Percentiles rank a stretch among this genome's conserved stretches.
Evolutionary conservation across 2,888 invertebrate genomes (phyloP).

Genomic region (Uropetala carovei): DNA sequence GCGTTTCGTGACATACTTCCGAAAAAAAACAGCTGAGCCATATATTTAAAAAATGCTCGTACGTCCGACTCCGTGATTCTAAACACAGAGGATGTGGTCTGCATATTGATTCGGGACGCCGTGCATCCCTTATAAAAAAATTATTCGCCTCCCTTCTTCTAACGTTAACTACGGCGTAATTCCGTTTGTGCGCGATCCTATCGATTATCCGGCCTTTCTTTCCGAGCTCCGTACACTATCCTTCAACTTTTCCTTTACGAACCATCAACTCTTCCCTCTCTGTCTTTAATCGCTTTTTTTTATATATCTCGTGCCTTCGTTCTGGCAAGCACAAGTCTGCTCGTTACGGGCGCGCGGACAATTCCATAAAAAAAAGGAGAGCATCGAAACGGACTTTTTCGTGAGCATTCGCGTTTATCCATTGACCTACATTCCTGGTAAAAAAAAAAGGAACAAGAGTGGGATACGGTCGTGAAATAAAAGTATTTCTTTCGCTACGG

Average conservation of each 20-base stretch:
- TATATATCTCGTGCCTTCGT: not conserved
- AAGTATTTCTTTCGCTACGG: not conserved
- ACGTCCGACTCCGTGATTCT: no score
- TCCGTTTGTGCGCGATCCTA: not conserved
- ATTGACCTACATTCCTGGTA: not conserved
- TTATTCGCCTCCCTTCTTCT: not conserved
- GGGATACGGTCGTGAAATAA: not conserved
- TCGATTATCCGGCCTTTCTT: not conserved
- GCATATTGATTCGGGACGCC: no score
- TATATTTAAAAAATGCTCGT: no score
- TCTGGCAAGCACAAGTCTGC: not conserved
- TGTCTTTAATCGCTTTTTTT: not conserved
- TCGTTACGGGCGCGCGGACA: conserved; percentile 21
- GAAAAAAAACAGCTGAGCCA: no score
- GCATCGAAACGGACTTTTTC: not conserved
- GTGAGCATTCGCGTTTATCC: not conserved
- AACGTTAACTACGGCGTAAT: not conserved
- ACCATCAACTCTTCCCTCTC: not conserved
- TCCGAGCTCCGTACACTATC: not conserved
- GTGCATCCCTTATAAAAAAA: not conserved
- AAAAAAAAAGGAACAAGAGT: not conserved
- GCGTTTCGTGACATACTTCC: no score
- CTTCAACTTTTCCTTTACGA: not conserved
- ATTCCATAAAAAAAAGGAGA: conserved; percentile 8
- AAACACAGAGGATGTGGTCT: no score